Evolutionary conservation across 2,888 invertebrate species (phyloP).

Genomic region (Drosophila kanekoi): DNA sequence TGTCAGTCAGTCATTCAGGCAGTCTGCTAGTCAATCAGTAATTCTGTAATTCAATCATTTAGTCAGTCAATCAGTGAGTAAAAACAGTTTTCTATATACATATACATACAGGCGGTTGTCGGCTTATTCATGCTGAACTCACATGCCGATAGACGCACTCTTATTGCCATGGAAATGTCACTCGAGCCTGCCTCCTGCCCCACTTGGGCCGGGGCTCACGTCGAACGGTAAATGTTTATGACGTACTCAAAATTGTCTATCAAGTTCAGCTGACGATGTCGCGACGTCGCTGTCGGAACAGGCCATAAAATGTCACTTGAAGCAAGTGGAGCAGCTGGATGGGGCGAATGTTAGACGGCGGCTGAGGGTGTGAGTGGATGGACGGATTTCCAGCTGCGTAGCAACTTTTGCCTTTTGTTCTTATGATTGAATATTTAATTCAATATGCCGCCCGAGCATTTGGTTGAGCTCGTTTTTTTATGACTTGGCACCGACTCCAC

Average conservation of each 20-base stretch:
- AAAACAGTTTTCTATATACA: too few species aligned
- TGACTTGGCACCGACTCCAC: slow-evolving; percentile 26
- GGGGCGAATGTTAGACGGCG: not conserved
- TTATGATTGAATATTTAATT: slow-evolving; percentile 78
- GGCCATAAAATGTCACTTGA: slow-evolving; percentile 71
- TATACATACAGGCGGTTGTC: slow-evolving; percentile 25
- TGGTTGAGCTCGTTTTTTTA: slow-evolving; percentile 48
- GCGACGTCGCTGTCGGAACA: slow-evolving; percentile 33
- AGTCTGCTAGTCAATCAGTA: too few species aligned
- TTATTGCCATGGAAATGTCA: slow-evolving; percentile 24
- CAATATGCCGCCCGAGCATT: slow-evolving; percentile 70
- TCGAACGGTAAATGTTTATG: slow-evolving; percentile 80
- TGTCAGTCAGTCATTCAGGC: not conserved
- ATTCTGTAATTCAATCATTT: too few species aligned
- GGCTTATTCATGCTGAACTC: slow-evolving; percentile 54
- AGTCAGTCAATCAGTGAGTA: too few species aligned
- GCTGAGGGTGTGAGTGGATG: not conserved
- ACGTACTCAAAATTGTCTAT: slow-evolving; percentile 78
- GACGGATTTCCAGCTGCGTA: slow-evolving; percentile 39
- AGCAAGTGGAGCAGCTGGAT: slow-evolving; percentile 11
- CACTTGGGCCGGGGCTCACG: slow-evolving; percentile 50
- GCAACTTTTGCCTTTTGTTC: slow-evolving; percentile 64
- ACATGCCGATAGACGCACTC: slow-evolving; percentile 21
- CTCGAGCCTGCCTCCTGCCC: slow-evolving; percentile 7
- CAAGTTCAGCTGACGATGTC: slow-evolving; percentile 76